Evolutionary conservation across 2,797 vertebrate genomes (phyloP).

Genomic region (Smutsia gigantea): DNA sequence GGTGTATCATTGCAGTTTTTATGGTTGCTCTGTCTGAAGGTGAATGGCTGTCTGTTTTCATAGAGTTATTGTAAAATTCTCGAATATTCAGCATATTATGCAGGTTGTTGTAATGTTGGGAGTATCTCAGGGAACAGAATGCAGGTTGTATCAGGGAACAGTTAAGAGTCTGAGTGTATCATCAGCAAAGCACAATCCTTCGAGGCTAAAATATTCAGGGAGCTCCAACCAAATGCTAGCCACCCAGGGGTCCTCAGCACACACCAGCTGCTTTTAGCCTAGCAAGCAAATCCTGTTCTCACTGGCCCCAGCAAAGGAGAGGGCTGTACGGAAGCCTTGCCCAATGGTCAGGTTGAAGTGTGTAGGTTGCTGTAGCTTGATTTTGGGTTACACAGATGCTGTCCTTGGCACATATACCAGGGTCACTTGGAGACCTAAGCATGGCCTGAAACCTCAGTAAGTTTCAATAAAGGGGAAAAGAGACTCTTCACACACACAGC

Average conservation of each 20-base stretch:
- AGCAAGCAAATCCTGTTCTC: background rate
- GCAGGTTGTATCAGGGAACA: no score
- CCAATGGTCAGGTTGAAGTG: background rate
- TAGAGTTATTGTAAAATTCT: background rate
- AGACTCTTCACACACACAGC: background rate
- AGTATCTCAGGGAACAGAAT: no score
- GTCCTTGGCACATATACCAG: background rate
- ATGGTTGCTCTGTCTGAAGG: constrained; percentile 15
- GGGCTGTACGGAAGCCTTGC: background rate
- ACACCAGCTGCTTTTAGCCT: background rate
- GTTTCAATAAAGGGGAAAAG: background rate
- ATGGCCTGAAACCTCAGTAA: background rate
- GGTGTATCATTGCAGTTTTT: constrained; percentile 26
- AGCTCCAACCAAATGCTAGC: background rate
- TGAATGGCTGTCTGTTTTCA: constrained; percentile 24
- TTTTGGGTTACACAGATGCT: background rate
- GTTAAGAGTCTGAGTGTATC: no score
- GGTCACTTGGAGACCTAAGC: background rate
- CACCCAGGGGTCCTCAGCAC: background rate
- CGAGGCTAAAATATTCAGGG: background rate
- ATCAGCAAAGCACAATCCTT: constrained; percentile 23
- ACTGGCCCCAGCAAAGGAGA: background rate
- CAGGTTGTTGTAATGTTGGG: background rate
- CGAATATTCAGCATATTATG: background rate
- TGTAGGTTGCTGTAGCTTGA: background rate